Conservation (phyloP, 2,888 invertebrate genomes). For the Synergus umbraculus region DNA sequence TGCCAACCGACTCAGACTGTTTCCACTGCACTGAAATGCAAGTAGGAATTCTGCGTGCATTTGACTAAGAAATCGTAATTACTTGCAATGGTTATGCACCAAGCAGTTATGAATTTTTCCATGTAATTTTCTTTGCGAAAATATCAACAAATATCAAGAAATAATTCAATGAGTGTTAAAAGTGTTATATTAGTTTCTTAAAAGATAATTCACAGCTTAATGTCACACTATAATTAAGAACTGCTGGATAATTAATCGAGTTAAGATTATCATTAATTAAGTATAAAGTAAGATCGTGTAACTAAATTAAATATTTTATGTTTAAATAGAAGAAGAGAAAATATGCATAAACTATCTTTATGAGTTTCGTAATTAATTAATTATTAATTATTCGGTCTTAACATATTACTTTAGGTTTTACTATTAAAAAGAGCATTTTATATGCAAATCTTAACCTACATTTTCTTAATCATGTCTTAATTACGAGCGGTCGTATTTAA, state of each 20-base stretch:
- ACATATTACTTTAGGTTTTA: not conserved
- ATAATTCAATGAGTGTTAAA: too few relatives aligned
- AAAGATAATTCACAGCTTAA: not conserved
- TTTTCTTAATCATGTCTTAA: conserved; percentile 23
- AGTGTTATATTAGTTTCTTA: not conserved
- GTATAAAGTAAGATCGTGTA: not conserved
- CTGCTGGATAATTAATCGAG: conserved; percentile 15
- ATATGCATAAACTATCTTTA: conserved; percentile 30
- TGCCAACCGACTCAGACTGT: conserved; percentile 16
- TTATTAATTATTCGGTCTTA: conserved; percentile 2
- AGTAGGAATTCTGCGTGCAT: conserved; percentile 16
- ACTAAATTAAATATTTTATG: conserved; percentile 15
- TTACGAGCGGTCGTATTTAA: not conserved
- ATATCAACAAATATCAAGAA: not conserved
- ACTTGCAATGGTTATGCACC: not conserved
- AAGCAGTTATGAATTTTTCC: not conserved
- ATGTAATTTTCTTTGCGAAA: not conserved
- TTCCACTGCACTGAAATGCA: conserved; percentile 26
- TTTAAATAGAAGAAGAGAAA: not conserved
- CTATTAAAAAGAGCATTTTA: conserved; percentile 8
- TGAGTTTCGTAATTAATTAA: conserved; percentile 17
- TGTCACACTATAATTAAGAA: not conserved
- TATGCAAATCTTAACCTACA: not conserved
- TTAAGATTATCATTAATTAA: conserved; percentile 26
- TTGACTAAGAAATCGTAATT: not conserved